These are phyloP conservation scores for Magallana nippona DNA, from an alignment of 2,888 invertebrate genomes.

Conservation along the genomic window DNA sequence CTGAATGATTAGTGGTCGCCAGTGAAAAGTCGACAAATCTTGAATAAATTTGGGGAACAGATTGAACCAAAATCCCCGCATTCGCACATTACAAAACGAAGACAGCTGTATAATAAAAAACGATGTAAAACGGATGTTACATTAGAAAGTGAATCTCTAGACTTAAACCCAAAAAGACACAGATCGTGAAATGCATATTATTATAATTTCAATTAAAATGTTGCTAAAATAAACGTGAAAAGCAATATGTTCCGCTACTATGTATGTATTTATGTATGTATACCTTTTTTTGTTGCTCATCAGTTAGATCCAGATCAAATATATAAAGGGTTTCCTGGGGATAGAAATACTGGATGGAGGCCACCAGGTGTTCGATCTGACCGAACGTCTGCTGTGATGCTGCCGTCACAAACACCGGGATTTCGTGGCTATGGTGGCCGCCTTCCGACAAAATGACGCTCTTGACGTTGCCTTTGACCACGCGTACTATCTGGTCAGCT, in stretches of 20 bases:
- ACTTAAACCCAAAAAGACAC: background rate
- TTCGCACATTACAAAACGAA: slow-evolving; percentile 59
- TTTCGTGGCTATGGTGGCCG: slow-evolving; percentile 54
- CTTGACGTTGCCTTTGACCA: background rate
- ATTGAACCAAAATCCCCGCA: slow-evolving; percentile 57
- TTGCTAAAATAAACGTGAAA: too few relatives aligned
- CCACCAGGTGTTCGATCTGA: slow-evolving; percentile 54
- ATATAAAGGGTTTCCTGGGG: slow-evolving; percentile 57
- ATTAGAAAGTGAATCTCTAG: background rate
- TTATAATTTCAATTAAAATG: too few relatives aligned
- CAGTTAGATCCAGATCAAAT: slow-evolving; percentile 59
- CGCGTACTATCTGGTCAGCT: background rate
- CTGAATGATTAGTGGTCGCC: slow-evolving; percentile 64
- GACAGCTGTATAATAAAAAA: slow-evolving; percentile 52
- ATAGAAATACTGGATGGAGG: slow-evolving; percentile 55
- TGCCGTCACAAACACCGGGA: slow-evolving; percentile 61
- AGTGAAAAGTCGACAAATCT: slow-evolving; percentile 55
- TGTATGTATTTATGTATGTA: background rate
- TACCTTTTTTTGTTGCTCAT: slow-evolving; percentile 58
- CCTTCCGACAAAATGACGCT: slow-evolving; percentile 10
- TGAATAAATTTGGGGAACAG: slow-evolving; percentile 59
- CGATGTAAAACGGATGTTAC: background rate
- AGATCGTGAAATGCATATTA: too few relatives aligned
- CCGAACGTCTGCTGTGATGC: slow-evolving; percentile 54
- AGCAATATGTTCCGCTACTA: too few relatives aligned